Conservation (phyloP, 2,888 invertebrate genomes). For the Dioctria linearis region DNA sequence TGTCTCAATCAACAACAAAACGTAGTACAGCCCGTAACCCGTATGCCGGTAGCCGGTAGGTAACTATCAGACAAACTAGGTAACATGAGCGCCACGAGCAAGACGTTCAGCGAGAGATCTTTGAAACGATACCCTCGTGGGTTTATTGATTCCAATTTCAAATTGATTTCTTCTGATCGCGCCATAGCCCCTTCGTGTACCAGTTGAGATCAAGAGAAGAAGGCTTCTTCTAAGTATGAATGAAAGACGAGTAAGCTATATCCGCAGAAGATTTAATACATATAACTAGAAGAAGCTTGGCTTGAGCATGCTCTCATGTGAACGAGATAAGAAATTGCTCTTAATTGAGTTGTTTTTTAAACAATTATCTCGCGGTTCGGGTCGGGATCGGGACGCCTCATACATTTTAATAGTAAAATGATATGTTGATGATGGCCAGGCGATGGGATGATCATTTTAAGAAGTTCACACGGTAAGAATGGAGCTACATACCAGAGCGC, state of each 20-base stretch:
- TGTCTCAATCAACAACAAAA: conserved; percentile 25
- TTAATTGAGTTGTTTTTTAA: conserved; percentile 45
- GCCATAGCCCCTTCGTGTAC: background rate
- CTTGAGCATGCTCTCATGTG: background rate
- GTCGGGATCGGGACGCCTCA: conserved; percentile 25
- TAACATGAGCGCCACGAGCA: conserved; percentile 44
- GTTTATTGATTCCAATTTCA: conserved; percentile 5
- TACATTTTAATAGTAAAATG: conserved; percentile 20
- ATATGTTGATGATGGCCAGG: conserved; percentile 37
- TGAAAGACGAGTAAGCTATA: too few species aligned
- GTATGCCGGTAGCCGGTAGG: too few species aligned
- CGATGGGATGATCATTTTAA: conserved; percentile 34
- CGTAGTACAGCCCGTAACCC: background rate
- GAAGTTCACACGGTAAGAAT: conserved; percentile 36
- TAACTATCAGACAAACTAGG: conserved; percentile 22
- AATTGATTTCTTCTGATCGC: conserved; percentile 24
- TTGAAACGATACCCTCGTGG: conserved; percentile 39
- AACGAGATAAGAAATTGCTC: conserved; percentile 38
- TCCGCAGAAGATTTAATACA: too few species aligned
- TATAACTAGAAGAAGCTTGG: background rate
- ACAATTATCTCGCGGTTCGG: conserved; percentile 29
- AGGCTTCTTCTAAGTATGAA: too few species aligned
- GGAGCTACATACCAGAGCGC: conserved; percentile 2
- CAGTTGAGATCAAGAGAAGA: background rate
- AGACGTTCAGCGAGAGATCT: conserved; percentile 23